Evolutionary conservation across 2,888 invertebrate species (phyloP).

Genomic region (Noctua fimbriata): DNA sequence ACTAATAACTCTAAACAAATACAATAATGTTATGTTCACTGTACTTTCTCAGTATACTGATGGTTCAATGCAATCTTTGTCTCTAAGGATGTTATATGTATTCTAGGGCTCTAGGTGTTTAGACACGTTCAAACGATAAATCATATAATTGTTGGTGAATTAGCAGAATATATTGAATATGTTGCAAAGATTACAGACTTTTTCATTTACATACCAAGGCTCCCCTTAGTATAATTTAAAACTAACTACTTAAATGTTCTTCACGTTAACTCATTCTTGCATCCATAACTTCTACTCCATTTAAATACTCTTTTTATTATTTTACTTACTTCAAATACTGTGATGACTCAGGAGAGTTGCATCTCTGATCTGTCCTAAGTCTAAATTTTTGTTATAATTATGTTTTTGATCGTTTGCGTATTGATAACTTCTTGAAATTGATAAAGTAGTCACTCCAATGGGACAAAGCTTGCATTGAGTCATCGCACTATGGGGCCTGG

Average conservation of each 20-base stretch:
- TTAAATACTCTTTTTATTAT: conserved; percentile 71
- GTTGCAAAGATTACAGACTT: conserved; percentile 86
- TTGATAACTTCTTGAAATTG: conserved; percentile 64
- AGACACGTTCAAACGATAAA: conserved; percentile 71
- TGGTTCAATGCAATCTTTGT: conserved; percentile 90
- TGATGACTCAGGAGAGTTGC: conserved; percentile 89
- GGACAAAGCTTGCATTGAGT: conserved; percentile 90
- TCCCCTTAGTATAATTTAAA: conserved; percentile 73
- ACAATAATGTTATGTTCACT: conserved; percentile 85
- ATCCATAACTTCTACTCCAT: conserved; percentile 80
- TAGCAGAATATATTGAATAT: conserved; percentile 89
- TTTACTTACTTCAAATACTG: conserved; percentile 83
- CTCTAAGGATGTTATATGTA: conserved; percentile 82
- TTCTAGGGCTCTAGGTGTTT: conserved; percentile 80
- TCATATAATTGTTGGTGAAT: conserved; percentile 83
- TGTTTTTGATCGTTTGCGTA: conserved; percentile 70
- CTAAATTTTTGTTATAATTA: conserved; percentile 67
- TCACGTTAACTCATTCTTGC: conserved; percentile 81
- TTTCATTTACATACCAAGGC: conserved; percentile 85
- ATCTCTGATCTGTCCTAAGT: conserved; percentile 74
- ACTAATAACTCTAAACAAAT: conserved; percentile 82
- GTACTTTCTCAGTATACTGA: conserved; percentile 84
- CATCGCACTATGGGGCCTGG: conserved; percentile 89
- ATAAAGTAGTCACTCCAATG: conserved; percentile 77
- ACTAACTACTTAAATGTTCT: conserved; percentile 75